These are phyloP conservation scores for Atrichornis clamosus DNA, from an alignment of 2,113 vertebrate species.

Conservation along the genomic window DNA sequence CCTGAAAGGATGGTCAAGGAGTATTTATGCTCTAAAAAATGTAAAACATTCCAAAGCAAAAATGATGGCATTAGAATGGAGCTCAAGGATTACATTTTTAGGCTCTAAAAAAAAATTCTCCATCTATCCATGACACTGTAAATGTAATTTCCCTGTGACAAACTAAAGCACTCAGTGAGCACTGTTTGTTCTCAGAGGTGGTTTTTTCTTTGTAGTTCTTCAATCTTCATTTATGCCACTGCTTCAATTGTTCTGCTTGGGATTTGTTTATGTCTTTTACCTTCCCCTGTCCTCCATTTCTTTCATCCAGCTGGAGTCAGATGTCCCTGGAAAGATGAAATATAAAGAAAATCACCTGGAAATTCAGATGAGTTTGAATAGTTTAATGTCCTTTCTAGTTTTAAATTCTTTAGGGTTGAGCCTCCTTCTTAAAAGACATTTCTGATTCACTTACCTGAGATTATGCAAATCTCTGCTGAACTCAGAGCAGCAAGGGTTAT, in stretches of 20 bases:
- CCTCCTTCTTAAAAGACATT: background rate
- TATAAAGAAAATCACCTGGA: background rate
- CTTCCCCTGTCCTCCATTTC: background rate
- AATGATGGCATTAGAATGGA: background rate
- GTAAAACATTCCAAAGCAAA: background rate
- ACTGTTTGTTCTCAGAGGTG: background rate
- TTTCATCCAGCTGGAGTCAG: background rate
- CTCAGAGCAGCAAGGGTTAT: constrained; percentile 19
- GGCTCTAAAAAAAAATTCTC: background rate
- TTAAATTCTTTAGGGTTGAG: constrained; percentile 1
- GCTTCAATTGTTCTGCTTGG: background rate
- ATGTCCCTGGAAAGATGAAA: background rate
- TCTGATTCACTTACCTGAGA: constrained; percentile 36
- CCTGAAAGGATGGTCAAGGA: background rate
- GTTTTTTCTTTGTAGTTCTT: background rate
- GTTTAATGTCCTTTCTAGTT: background rate
- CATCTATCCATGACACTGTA: background rate
- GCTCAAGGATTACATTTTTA: background rate
- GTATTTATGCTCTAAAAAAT: background rate
- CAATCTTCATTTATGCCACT: constrained; percentile 23
- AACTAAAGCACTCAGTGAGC: background rate
- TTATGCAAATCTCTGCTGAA: constrained; percentile 20
- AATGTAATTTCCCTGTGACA: background rate
- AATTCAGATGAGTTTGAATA: background rate
- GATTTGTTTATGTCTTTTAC: background rate